These are phyloP conservation scores for Halcyon badia DNA, from an alignment of 2,797 vertebrate species.

Conservation along the genomic window DNA sequence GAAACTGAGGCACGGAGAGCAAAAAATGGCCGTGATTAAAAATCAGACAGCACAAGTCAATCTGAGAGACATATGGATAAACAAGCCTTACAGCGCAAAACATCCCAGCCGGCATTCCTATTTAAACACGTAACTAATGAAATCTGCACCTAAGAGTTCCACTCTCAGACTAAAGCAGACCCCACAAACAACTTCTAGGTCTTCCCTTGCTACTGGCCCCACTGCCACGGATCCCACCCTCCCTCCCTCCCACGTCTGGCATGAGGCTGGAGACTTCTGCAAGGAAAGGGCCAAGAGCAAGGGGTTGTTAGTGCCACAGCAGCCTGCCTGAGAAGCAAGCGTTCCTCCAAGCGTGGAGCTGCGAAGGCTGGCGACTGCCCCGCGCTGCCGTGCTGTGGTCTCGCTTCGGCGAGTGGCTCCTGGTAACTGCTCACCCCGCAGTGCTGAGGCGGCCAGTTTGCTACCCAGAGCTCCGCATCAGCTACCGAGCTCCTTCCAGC, in stretches of 20 bases:
- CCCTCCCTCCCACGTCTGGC: not conserved
- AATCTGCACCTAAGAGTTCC: not conserved
- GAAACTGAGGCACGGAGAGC: not conserved
- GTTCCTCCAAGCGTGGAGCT: not conserved
- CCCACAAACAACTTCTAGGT: fast-evolving
- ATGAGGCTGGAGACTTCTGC: not conserved
- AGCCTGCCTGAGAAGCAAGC: not conserved
- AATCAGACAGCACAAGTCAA: not conserved
- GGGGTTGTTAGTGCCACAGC: not conserved
- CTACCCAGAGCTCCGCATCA: not conserved
- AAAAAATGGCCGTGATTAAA: not conserved
- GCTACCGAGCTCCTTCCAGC: not conserved
- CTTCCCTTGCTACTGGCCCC: not conserved
- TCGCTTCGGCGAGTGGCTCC: not conserved
- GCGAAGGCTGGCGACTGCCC: not conserved
- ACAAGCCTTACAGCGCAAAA: not conserved
- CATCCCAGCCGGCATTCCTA: not conserved
- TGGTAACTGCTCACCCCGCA: not conserved
- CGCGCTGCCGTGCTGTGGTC: not conserved
- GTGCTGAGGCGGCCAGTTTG: not conserved
- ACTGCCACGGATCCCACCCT: no score
- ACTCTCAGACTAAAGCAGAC: not conserved
- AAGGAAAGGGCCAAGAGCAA: not conserved
- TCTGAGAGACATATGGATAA: not conserved
- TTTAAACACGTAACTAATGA: not conserved